Conservation (phyloP, 1,140 invertebrate species). For the Eciton burchellii region DNA sequence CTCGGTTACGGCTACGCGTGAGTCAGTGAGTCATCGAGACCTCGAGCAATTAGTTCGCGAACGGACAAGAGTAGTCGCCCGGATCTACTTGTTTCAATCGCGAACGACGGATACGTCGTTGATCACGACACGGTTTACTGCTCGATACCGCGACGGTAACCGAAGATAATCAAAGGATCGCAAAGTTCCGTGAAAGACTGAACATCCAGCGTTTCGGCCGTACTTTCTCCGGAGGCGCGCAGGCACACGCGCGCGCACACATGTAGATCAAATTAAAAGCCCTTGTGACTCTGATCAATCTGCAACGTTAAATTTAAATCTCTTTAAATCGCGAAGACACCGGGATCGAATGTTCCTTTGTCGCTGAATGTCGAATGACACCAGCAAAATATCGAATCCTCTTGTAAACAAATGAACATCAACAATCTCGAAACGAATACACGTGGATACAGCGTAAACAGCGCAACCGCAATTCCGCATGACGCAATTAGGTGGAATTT, state of each 20-base stretch:
- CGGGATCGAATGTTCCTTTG: constrained; percentile 4
- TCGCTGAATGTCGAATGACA: neutral
- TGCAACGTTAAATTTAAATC: constrained; percentile 5
- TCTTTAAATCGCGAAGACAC: neutral
- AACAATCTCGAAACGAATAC: neutral
- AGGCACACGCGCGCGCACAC: neutral
- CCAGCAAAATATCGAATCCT: neutral
- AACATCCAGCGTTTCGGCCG: too few relatives aligned
- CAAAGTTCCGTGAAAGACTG: neutral
- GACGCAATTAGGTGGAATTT: too few relatives aligned
- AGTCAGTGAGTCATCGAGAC: constrained; percentile 71
- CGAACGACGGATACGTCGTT: neutral
- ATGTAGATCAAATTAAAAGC: neutral
- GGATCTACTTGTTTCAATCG: constrained; percentile 19
- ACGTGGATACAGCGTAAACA: neutral
- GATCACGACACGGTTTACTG: neutral
- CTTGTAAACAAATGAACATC: neutral
- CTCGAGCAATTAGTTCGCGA: constrained; percentile 61
- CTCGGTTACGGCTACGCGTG: constrained; percentile 41
- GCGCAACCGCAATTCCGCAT: neutral
- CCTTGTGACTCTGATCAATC: neutral
- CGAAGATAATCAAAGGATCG: neutral
- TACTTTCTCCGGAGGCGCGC: too few relatives aligned
- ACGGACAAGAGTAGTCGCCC: constrained; percentile 6
- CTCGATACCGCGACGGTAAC: neutral